Base-by-base conservation (phyloP, 2,797 vertebrate genomes). In the Merluccius polli region DNA sequence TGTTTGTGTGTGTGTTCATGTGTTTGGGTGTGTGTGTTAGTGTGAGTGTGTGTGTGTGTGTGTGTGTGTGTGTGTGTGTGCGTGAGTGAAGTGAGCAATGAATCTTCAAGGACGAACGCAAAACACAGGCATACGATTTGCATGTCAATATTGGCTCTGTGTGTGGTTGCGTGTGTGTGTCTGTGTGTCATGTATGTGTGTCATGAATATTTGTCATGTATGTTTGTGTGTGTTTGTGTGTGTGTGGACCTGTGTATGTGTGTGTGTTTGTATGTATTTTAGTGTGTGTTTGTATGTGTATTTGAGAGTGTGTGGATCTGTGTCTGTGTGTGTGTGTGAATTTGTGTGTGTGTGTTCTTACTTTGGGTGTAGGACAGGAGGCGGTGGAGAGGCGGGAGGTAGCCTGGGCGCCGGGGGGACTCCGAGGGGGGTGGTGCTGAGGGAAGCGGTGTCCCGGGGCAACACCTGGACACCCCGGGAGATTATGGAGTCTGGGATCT, bases 401-500 rank as follows among this genome's bases (percentile, higher is more conserved):
- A 88, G 97, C 97, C 93, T 99, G 97, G 85, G 97, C 97, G 77
- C n/a, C 97, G 96, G 77, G 98, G 98, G 24, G 98, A 99, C 92
- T 99, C 97, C 9, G 98, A 99, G 83, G 98, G n/a, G 98, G 81
- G 97, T 99, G 91, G 97, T 99, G 89, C 98, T 99, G 84, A 99
- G 95, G 82, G 98, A 99, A 44, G 98, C 96, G 65, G 97, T 98
- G 77, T 99, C 98, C 89, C 97, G 94, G 89, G 98, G 97, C 82
- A 99, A 95, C 90, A 98, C 97, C 94, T 99, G 98, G 89, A 99
- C 97, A 75, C 98, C 98, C 92, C 97, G 95, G 75, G 98, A 99
- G 84, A 97, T 98, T 81, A 99, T 99, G 93, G 97, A 97, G 90
- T 99, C 97, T 92, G 98, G 98, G 94, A 98, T 99, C 98, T 99